These are phyloP conservation scores for Rhinolophus ferrumequinum DNA, from an alignment of 2,113 vertebrate genomes.

Conservation along the genomic window DNA sequence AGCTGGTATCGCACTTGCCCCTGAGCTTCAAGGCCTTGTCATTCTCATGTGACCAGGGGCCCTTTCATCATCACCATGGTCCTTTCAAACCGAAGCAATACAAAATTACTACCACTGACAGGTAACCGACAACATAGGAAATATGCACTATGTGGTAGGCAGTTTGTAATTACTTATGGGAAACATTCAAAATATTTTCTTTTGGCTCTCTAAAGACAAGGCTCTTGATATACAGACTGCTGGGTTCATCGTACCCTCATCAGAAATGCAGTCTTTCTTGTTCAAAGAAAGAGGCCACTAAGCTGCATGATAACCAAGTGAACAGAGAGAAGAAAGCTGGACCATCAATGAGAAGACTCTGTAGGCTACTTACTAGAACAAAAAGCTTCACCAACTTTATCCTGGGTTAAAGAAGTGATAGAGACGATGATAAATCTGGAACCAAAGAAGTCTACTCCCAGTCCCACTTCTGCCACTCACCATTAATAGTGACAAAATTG, in stretches of 20 bases:
- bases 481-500: background rate
- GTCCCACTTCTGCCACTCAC: background rate
- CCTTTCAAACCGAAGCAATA: background rate
- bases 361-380: background rate
- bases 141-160: rapidly evolving
- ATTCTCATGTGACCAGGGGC: rapidly evolving
- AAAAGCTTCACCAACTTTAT: background rate
- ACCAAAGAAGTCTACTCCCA: background rate
- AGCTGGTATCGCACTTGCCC: too few species aligned
- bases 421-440: background rate
- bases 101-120: background rate
- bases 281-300: background rate
- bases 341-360: background rate
- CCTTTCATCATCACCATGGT: background rate
- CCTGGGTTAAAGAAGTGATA: background rate
- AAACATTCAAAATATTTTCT: background rate
- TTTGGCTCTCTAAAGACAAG: background rate
- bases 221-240: rapidly evolving
- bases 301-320: background rate
- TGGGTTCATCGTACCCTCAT: background rate
- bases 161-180: background rate
- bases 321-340: background rate
- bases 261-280: background rate
- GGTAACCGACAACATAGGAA: background rate
- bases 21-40: background rate